phyloP scores from a whole-genome alignment of 2,113 vertebrate species.

The Grantiella picta region DNA sequence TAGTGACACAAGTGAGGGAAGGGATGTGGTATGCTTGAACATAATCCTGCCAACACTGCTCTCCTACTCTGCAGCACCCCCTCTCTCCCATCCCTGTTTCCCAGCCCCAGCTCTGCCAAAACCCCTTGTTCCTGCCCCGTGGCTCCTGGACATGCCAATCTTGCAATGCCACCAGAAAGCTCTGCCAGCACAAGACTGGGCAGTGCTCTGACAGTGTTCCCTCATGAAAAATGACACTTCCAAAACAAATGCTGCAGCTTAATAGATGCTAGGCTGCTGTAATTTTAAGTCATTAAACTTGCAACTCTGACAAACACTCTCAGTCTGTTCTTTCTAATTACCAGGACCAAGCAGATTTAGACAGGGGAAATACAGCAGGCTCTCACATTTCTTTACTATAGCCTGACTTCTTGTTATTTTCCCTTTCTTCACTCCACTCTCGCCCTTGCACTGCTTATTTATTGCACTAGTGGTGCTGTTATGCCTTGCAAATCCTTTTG shows the following conservation, averaged over 20 bases:
- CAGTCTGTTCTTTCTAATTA: constrained; percentile 61
- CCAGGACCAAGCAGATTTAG: constrained; percentile 40
- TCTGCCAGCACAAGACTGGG: not conserved
- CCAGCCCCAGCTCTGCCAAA: not conserved
- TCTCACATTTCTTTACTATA: not conserved
- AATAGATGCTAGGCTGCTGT: constrained; percentile 28
- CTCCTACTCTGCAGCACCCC: not conserved
- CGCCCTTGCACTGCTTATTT: not conserved
- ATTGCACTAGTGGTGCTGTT: not conserved
- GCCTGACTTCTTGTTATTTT: not conserved
- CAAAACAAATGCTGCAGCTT: constrained; percentile 31
- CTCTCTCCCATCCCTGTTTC: not conserved
- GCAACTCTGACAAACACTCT: constrained; percentile 45
- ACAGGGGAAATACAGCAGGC: not conserved
- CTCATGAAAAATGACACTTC: constrained; percentile 49
- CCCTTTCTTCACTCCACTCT: not conserved
- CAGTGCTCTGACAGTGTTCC: not conserved
- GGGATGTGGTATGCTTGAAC: not conserved
- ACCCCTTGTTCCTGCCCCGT: not conserved
- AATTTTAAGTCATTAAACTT: constrained; percentile 65
- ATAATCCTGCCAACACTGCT: not conserved
- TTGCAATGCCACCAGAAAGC: not conserved
- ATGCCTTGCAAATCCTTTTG: constrained; percentile 47
- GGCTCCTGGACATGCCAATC: not conserved
- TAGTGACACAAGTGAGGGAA: not conserved